Conservation (phyloP, 2,797 vertebrate genomes). For the Schizopygopsis pylzovi region DNA sequence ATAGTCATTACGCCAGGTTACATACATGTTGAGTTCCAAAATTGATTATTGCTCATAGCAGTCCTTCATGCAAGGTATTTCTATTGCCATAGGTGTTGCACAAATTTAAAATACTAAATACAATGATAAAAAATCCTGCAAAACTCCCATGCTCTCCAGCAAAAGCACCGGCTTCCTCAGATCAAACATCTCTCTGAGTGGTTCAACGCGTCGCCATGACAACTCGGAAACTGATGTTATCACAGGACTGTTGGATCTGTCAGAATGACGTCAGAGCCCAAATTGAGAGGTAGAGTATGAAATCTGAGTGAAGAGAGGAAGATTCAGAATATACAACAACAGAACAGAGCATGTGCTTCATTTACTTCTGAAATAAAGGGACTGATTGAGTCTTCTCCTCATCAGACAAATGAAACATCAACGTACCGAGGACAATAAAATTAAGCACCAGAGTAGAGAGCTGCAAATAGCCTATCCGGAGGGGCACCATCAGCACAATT, state of each 20-base stretch:
- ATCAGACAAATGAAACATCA: constrained; percentile 46
- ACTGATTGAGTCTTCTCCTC: constrained; percentile 3
- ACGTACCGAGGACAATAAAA: constrained; percentile 19
- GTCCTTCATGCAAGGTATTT: neutral
- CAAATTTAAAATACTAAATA: neutral
- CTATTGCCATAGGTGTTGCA: neutral
- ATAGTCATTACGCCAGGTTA: neutral
- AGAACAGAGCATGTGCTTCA: neutral
- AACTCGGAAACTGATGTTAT: constrained; percentile 21
- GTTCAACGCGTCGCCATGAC: constrained; percentile 15
- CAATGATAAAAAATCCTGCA: neutral
- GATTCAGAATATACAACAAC: neutral
- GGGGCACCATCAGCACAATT: constrained; percentile 39
- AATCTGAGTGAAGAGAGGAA: constrained; percentile 5
- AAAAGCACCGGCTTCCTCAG: neutral
- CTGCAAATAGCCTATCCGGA: constrained; percentile 32
- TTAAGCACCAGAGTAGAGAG: constrained; percentile 13
- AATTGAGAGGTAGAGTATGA: constrained; percentile 18
- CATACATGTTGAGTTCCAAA: neutral
- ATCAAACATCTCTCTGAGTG: constrained; percentile 4
- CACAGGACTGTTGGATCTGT: constrained; percentile 10
- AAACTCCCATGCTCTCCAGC: neutral
- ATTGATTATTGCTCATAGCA: no score
- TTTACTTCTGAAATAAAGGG: constrained; percentile 7
- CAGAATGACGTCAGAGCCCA: constrained; percentile 11